Evolutionary conservation across 2,888 invertebrate genomes (phyloP), one percentile per base, ranked within the genome.

Genomic region (Drosophila kuntzei): DNA sequence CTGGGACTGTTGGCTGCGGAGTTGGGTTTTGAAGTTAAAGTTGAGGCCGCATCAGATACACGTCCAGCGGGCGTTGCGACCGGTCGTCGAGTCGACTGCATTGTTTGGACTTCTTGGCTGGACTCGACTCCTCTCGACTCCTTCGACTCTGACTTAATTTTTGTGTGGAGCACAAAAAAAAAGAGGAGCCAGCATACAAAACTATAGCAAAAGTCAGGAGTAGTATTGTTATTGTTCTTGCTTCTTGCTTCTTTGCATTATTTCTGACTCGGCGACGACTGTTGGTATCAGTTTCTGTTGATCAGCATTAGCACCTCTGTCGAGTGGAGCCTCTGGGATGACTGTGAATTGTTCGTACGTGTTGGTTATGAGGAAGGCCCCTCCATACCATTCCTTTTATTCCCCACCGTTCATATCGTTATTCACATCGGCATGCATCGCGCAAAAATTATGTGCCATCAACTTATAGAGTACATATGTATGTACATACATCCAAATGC

Each of bases 241-340:
- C n/a, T 43, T 69, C 60, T 57, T 53, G 84, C 84, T 80, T 76
- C 86, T 87, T 87, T 82, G 82, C 82, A 82, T 82, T 82, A 82
- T 87, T 76, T 80, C 73, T 57, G 84, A 59, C 66, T 16, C 32
- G 8, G 20, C 27, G 18, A 29, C 58, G 57, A 51, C 55, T 25
- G 43, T 58, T 69, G 79, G 54, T 85, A 85, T 85, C 85, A 89
- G 85, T 87, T 87, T 68, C 88, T 85, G 88, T 77, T 73, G 85
- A 85, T 85, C 85, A 82, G 86, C 89, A 89, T 86, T 86, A 86
- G 85, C 85, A 86, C 85, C 85, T 86, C 89, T 75, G 71, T 71
- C 64, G 68, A 75, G 64, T 49, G 69, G 69, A 79, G 83, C 89
- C 89, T 84, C 71, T 76, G 76, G 79, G 76, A 69, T 61, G 76